Evolutionary conservation across 1,140 invertebrate genomes (phyloP), one percentile per base, ranked within the genome.

Genomic region (Portunus trituberculatus): DNA sequence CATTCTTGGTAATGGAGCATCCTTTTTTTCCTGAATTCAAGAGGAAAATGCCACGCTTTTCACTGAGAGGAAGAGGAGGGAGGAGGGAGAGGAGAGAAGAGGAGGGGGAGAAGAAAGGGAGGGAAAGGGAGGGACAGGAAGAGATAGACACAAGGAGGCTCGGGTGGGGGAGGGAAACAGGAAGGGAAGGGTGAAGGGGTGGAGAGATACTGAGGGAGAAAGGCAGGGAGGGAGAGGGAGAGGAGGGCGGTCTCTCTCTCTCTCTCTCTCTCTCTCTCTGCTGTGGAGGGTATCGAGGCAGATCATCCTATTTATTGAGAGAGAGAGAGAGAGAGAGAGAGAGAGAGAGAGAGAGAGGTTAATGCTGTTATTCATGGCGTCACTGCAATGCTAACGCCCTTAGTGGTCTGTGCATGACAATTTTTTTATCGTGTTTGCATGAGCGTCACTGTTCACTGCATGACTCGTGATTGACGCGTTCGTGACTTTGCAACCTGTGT

Each of bases 251-350:
- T 10, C 52, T 59, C 52, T 59, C 52, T 20, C 16, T 59, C 0
- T 59, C 3, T 20, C 52, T 59, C n/a, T n/a, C n/a, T 52, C 14
- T 7, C 6, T 59, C 0, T 59, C 3, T 20, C 52, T 59, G 52
- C 52, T 14, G 52, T 59, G 52, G 52, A 59, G 52, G 52, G 52
- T 14, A 59, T 59, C 52, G 52, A 59, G 52, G 52, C 16, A 20
- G 52, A 59, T 59, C 52, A 59, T 59, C 52, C 52, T 59, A 59
- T 59, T 59, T 12, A n/a, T 7, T 7, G n/a, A 76, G 67, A n/a
- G 67, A n/a, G n/a, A 76, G 67, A 76, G n/a, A n/a, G 67, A n/a
- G 20, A 76, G 67, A n/a, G 67, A 76, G n/a, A n/a, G 67, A 76
- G 67, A n/a, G 67, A 76, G 52, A 59, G 52, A 76, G 67, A n/a